phyloP scores from a whole-genome alignment of 2,888 invertebrate genomes.

The Protodeltote pygarga region DNA sequence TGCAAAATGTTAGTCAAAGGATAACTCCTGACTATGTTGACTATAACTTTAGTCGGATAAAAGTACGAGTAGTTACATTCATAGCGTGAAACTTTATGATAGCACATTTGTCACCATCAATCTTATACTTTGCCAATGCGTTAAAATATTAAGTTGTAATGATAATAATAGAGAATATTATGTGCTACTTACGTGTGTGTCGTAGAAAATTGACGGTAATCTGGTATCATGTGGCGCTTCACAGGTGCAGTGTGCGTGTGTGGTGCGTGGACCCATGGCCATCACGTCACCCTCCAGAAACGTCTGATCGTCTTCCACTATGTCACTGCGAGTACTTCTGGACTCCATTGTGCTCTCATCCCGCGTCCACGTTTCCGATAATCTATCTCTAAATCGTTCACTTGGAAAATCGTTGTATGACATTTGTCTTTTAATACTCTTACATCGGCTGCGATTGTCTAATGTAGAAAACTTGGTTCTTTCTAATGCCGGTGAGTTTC shows the following conservation, averaged over 20 bases:
- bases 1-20: no score
- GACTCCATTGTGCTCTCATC: conserved; percentile 71
- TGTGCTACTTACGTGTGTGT: conserved; percentile 73
- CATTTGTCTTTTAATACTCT: conserved; percentile 81
- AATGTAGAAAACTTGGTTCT: conserved; percentile 80
- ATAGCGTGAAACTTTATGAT: no score
- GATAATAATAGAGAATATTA: neutral
- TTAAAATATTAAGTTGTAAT: neutral
- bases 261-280: conserved; percentile 63
- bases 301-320: conserved; percentile 73
- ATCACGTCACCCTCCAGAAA: conserved; percentile 75
- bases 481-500: conserved; percentile 69
- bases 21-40: no score
- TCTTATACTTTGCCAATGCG: no score
- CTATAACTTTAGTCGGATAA: neutral
- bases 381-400: conserved; percentile 75
- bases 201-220: conserved; percentile 78
- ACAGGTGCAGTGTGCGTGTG: conserved; percentile 77
- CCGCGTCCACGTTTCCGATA: conserved; percentile 71
- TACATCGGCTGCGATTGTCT: conserved; percentile 81
- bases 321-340: conserved; percentile 70
- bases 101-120: no score
- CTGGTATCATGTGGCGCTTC: conserved; percentile 68
- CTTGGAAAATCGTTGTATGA: conserved; percentile 84
- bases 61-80: no score